A percentile compares a stretch with the other conserved stretches of the same genome.
phyloP scores from a whole-genome alignment of 2,888 invertebrate genomes.

The Ceramica pisi region DNA sequence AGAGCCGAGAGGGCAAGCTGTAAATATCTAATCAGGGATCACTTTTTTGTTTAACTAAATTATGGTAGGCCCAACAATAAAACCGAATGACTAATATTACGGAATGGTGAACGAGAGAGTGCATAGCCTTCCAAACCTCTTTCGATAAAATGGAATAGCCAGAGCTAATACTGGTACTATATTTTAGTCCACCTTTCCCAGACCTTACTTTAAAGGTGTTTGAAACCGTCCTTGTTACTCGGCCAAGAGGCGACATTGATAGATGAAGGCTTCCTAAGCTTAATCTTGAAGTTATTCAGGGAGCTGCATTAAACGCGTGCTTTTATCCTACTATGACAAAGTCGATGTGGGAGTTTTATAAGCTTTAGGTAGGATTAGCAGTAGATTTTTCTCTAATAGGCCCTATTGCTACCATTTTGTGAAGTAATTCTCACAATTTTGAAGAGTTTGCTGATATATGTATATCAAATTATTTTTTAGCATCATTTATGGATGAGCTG shows the following conservation, averaged over 20 bases:
- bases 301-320: slow-evolving; percentile 27
- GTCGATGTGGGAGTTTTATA: neutral
- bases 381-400: neutral
- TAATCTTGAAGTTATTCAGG: slow-evolving; percentile 48
- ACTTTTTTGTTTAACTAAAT: neutral
- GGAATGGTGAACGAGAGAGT: neutral
- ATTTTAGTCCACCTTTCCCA: slow-evolving; percentile 11
- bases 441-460: neutral
- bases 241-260: slow-evolving; percentile 51
- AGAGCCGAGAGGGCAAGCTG: neutral
- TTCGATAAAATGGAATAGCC: neutral
- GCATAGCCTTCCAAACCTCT: neutral
- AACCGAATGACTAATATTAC: neutral
- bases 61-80: neutral
- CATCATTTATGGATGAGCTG: neutral
- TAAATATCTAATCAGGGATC: neutral
- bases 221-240: slow-evolving; percentile 38
- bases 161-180: neutral
- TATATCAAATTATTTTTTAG: neutral
- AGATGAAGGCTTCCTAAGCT: slow-evolving; percentile 49
- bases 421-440: neutral
- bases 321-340: neutral
- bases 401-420: neutral
- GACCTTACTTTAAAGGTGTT: slow-evolving; percentile 31
- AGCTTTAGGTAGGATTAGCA: neutral